Evolutionary conservation across 2,888 invertebrate genomes (phyloP), one percentile per base, ranked within the genome.

Genomic region (Mesodorylaimus sp.): DNA sequence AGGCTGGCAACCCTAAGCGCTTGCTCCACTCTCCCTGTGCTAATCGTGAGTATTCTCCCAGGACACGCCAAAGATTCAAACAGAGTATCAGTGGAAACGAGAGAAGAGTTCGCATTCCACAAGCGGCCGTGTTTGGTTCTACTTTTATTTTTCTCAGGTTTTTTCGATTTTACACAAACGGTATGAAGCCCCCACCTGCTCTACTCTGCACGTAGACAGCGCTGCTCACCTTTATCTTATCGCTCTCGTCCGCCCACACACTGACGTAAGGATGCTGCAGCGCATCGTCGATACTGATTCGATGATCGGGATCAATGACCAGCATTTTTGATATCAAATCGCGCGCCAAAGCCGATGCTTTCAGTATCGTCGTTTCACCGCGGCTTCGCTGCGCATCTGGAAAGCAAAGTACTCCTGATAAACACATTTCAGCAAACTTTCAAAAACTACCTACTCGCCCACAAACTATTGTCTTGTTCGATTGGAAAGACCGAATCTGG

Each of bases 211-310:
- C n/a, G n/a, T n/a, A n/a, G n/a, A n/a, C n/a, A n/a, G n/a, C n/a
- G n/a, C n/a, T n/a, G n/a, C n/a, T n/a, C n/a, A n/a, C n/a, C n/a
- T n/a, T n/a, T n/a, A n/a, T n/a, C n/a, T n/a, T n/a, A n/a, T n/a
- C n/a, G n/a, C n/a, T n/a, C n/a, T n/a, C n/a, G n/a, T n/a, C n/a
- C n/a, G n/a, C n/a, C 97, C 97, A 97, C 54, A 97, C 91, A 73
- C 93, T 91, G 70, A 97, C 97, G 75, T 97, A 99, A 54, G 93
- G 89, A 72, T 99, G 97, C 70, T 58, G 75, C 60, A 97, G 76
- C 55, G 97, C 97, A 65, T 95, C 91, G 71, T 95, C 93, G 49
- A 99, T 95, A 47, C 88, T 88, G 75, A 97, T 97, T 73, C 97
- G 79, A 50, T 83, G 79, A 72, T 91, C 88, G 46, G 97, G 97